These are phyloP conservation scores for Crematogaster levior DNA, from an alignment of 2,888 invertebrate genomes.

Conservation along the genomic window DNA sequence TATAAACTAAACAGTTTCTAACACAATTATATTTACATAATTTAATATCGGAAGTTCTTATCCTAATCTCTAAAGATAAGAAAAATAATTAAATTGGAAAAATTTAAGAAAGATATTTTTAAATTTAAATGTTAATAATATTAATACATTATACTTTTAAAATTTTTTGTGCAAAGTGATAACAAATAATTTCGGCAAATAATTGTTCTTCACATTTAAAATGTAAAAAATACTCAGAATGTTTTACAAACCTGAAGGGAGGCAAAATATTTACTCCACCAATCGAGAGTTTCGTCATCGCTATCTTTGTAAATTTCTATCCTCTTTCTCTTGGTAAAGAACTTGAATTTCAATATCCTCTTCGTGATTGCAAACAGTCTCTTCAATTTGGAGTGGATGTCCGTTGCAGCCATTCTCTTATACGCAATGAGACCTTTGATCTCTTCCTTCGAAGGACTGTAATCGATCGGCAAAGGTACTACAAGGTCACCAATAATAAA, in stretches of 20 bases:
- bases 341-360: conserved; percentile 25
- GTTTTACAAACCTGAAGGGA: conserved; percentile 82
- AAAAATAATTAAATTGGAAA: neutral
- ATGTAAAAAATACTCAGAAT: too few relatives aligned
- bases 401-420: conserved; percentile 67
- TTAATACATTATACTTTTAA: too few relatives aligned
- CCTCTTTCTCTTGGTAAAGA: conserved; percentile 48
- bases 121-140: neutral
- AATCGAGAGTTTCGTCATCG: conserved; percentile 85
- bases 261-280: conserved; percentile 88
- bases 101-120: neutral
- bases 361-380: neutral
- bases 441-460: conserved; percentile 76
- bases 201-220: neutral
- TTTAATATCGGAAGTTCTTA: neutral
- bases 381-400: conserved; percentile 62
- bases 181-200: neutral
- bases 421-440: conserved; percentile 77
- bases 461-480: conserved; percentile 75
- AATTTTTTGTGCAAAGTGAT: neutral
- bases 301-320: conserved; percentile 58
- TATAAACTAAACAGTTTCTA: conserved; percentile 1
- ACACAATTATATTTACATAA: neutral
- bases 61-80: neutral
- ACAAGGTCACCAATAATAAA: neutral